Evolutionary conservation across 2,888 invertebrate genomes (phyloP).

Genomic region (Athalia circularis): DNA sequence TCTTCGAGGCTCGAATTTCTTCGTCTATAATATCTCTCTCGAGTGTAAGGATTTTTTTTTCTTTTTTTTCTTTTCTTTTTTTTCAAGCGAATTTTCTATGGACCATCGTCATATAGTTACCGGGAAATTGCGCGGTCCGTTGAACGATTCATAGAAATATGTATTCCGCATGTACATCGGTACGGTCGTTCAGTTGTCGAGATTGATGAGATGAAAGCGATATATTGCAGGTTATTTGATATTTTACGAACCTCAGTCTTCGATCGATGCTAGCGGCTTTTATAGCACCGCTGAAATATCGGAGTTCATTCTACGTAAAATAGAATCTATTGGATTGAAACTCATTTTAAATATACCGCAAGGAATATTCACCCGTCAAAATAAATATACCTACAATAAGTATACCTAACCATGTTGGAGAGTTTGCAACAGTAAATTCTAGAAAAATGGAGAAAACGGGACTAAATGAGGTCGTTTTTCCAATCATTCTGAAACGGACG

Average conservation of each 20-base stretch:
- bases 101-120: neutral
- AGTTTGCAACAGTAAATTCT: too few species aligned
- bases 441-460: too few species aligned
- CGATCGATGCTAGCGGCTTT: neutral
- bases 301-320: too few species aligned
- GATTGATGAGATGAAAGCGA: neutral
- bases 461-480: too few species aligned
- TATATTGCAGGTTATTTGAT: slow-evolving; percentile 16
- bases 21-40: too few species aligned
- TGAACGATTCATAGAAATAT: slow-evolving; percentile 19
- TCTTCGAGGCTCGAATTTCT: neutral
- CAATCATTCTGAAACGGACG: too few species aligned
- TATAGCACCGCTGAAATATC: too few species aligned
- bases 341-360: too few species aligned
- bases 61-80: neutral
- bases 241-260: slow-evolving; percentile 8
- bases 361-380: too few species aligned
- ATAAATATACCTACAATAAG: too few species aligned
- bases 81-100: neutral
- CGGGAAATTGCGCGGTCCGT: neutral
- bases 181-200: neutral
- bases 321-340: too few species aligned
- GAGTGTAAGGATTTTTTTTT: neutral
- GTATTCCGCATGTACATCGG: neutral
- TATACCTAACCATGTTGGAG: too few species aligned